Evolutionary conservation across 2,797 vertebrate genomes (phyloP).

Genomic region (Botia kubotai): DNA sequence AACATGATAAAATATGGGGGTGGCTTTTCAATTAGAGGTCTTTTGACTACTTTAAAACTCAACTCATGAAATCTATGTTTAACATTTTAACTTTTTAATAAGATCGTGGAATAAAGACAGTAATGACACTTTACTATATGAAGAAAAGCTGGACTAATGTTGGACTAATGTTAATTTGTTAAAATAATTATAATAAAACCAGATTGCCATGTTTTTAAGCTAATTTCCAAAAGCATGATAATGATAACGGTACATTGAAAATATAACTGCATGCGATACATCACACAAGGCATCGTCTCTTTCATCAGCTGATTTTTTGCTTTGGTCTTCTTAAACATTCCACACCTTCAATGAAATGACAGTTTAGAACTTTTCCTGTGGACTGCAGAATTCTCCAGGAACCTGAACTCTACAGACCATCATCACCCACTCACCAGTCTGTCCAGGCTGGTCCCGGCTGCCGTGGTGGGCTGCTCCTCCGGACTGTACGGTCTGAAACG

Average conservation of each 20-base stretch:
- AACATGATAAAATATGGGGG: neutral
- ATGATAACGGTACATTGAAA: no score
- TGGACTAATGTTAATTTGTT: no score
- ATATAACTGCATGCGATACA: no score
- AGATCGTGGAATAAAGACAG: neutral
- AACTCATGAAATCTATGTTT: neutral
- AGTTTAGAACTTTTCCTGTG: neutral
- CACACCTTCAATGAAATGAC: no score
- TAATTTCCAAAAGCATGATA: no score
- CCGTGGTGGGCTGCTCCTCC: slow-evolving; percentile 89
- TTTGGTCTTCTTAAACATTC: no score
- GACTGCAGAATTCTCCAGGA: neutral
- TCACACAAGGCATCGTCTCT: no score
- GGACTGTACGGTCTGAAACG: slow-evolving; percentile 89
- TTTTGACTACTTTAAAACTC: neutral
- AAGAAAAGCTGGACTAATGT: no score
- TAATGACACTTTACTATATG: no score
- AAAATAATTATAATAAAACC: no score
- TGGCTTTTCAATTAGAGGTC: neutral
- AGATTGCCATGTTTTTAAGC: no score
- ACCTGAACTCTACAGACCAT: neutral
- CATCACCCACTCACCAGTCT: slow-evolving; percentile 83
- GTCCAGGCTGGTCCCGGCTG: slow-evolving; percentile 91
- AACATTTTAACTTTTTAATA: neutral
- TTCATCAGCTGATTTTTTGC: no score